Percentiles rank a stretch among this genome's conserved stretches.
Conservation (phyloP, 2,797 vertebrate genomes). For the Sebastes elongatus region DNA sequence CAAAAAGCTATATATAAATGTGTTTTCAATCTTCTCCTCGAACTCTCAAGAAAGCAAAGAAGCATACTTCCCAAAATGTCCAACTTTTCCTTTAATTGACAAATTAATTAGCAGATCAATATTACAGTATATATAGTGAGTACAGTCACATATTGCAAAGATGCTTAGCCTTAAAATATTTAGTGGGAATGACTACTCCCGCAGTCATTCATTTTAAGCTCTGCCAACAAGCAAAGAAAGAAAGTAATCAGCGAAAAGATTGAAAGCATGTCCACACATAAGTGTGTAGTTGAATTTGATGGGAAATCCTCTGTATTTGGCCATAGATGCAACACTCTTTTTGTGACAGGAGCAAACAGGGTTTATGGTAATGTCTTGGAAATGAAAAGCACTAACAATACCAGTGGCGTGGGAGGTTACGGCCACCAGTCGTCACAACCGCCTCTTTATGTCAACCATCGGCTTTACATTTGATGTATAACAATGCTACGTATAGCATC, state of each 20-base stretch:
- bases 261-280: neutral
- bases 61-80: neutral
- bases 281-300: neutral
- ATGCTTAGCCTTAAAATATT: neutral
- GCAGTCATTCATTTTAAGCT: neutral
- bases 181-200: too few relatives aligned
- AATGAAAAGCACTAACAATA: neutral
- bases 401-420: neutral
- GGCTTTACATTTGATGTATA: constrained; percentile 6
- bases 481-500: neutral
- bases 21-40: neutral
- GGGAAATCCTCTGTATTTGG: neutral
- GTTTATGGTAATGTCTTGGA: neutral
- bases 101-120: neutral
- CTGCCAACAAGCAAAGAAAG: neutral
- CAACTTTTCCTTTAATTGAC: neutral
- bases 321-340: neutral
- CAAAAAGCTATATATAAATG: neutral
- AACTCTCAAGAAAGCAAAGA: neutral
- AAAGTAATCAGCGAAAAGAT: too few relatives aligned
- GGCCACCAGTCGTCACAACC: neutral
- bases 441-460: neutral
- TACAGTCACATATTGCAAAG: too few relatives aligned
- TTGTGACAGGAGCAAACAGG: neutral
- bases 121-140: too few relatives aligned